Evolutionary conservation across 2,113 vertebrate species (phyloP).

Genomic region (Dicrurus megarhynchus): DNA sequence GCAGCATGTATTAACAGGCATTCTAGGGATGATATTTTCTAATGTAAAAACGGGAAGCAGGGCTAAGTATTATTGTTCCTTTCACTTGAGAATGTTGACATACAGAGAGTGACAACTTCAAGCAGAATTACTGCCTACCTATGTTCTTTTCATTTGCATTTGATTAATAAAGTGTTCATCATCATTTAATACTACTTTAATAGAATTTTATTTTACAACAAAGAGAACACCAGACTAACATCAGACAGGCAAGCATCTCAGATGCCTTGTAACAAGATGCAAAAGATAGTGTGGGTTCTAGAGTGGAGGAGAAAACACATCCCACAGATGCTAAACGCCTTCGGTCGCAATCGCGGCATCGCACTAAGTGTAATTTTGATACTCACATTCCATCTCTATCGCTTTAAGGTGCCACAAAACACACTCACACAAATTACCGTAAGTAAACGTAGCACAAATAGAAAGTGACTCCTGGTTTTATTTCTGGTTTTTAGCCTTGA

Average conservation of each 20-base stretch:
- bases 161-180: neutral
- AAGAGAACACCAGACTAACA: neutral
- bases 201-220: neutral
- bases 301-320: neutral
- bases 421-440: neutral
- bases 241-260: neutral
- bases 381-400: neutral
- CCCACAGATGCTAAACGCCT: neutral
- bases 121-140: neutral
- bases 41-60: neutral
- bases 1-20: neutral
- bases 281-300: neutral
- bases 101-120: neutral
- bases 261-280: neutral
- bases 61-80: neutral
- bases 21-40: neutral
- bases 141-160: neutral
- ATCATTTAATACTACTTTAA: neutral
- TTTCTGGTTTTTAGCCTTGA: neutral
- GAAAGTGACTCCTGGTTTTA: neutral
- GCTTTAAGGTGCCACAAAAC: neutral
- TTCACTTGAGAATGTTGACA: neutral
- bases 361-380: neutral
- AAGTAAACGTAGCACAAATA: neutral
- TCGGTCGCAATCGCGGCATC: rapidly evolving